Evolutionary conservation across 2,888 invertebrate genomes (phyloP).

Genomic region (Ctenicera cuprea): DNA sequence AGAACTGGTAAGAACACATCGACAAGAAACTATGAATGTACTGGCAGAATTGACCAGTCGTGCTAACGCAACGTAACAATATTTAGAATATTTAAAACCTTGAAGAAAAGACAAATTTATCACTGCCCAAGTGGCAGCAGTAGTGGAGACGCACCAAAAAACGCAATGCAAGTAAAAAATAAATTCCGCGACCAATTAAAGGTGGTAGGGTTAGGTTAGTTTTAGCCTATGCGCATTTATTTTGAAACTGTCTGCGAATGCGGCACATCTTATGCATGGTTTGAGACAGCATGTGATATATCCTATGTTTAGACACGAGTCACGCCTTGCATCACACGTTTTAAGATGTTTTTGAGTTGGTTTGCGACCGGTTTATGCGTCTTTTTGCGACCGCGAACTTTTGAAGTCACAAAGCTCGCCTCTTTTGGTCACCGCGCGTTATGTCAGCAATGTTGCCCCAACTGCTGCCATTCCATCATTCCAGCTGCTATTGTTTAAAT

Average conservation of each 20-base stretch:
- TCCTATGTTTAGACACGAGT: constrained; percentile 54
- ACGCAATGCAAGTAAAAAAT: constrained; percentile 10
- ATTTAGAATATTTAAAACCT: too few species aligned
- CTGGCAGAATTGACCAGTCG: too few species aligned
- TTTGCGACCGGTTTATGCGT: constrained; percentile 29
- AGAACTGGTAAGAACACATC: too few species aligned
- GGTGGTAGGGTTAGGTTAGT: constrained; percentile 34
- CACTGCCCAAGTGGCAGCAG: constrained; percentile 16
- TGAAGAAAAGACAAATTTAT: constrained; percentile 2
- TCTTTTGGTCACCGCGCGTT: constrained; percentile 35
- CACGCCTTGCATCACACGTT: constrained; percentile 51
- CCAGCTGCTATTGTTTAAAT: constrained; percentile 23
- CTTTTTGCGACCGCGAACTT: constrained; percentile 6
- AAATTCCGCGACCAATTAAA: constrained; percentile 35
- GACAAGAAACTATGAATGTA: too few species aligned
- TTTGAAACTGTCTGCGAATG: constrained; percentile 56
- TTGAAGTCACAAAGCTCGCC: constrained; percentile 28
- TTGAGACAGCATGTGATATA: constrained; percentile 52
- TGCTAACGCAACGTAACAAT: too few species aligned
- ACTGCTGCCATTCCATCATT: constrained; percentile 16
- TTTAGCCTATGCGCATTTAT: constrained; percentile 41
- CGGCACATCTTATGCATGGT: constrained; percentile 51
- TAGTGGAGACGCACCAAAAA: constrained; percentile 16
- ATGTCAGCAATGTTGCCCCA: constrained; percentile 30
- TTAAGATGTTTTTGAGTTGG: constrained; percentile 44